Conservation (phyloP, 2,888 invertebrate genomes). For the Sympetrum striolatum region DNA sequence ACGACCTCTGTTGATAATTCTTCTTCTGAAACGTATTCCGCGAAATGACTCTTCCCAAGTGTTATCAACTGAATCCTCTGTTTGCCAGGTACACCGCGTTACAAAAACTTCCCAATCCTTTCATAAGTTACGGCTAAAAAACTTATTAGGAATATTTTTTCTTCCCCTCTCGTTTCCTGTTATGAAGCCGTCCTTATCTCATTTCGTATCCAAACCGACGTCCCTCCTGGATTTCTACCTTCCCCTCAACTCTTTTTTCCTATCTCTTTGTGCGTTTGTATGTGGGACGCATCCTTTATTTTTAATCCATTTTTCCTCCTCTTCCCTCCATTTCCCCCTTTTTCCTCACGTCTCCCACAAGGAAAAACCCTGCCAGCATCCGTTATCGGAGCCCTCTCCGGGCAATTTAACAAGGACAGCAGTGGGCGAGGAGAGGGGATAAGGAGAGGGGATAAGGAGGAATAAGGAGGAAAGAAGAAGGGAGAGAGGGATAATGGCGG, state of each 20-base stretch:
- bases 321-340: not conserved
- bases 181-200: conserved; percentile 39
- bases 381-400: conserved; percentile 18
- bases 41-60: not conserved
- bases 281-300: not conserved
- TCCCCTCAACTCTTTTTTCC: not conserved
- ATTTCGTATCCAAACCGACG: conserved; percentile 19
- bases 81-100: not conserved
- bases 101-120: not conserved
- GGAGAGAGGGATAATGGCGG: not conserved
- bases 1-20: not conserved
- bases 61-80: not conserved
- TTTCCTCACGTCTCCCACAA: not conserved
- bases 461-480: not conserved
- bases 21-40: not conserved
- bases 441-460: not conserved
- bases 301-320: not conserved
- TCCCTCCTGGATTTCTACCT: not conserved
- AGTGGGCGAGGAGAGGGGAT: not conserved
- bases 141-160: not conserved
- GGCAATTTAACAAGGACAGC: conserved; percentile 14
- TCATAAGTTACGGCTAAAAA: not conserved
- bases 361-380: conserved; percentile 7
- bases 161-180: not conserved
- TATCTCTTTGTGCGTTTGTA: not conserved